Evolutionary conservation across 1,140 invertebrate genomes (phyloP).

Genomic region (Zaprionus inermis): DNA sequence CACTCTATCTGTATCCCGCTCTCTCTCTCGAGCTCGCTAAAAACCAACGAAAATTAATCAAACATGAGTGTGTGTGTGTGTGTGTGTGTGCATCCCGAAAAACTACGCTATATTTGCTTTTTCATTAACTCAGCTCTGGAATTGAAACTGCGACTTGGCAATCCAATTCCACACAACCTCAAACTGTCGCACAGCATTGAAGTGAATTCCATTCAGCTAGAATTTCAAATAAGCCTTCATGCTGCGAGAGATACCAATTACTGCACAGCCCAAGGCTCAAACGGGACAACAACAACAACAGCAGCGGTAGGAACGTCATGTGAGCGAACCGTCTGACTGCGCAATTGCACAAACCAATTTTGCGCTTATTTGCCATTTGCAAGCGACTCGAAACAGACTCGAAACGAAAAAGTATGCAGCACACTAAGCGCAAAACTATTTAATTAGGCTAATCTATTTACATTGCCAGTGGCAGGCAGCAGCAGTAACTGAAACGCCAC

Average conservation of each 20-base stretch:
- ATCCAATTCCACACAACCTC: slow-evolving; percentile 18
- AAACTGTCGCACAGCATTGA: slow-evolving; percentile 29
- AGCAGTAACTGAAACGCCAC: slow-evolving; percentile 1
- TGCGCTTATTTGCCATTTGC: slow-evolving; percentile 35
- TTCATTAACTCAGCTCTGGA: slow-evolving; percentile 29
- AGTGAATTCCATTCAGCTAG: slow-evolving; percentile 44
- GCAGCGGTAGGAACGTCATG: background rate
- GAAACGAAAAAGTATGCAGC: slow-evolving; percentile 28
- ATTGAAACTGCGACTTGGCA: slow-evolving; percentile 10
- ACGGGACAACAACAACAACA: background rate
- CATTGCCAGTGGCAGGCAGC: slow-evolving; percentile 22
- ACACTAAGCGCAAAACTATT: slow-evolving; percentile 54
- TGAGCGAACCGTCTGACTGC: slow-evolving; percentile 12
- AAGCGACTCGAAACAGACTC: slow-evolving; percentile 1
- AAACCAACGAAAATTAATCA: slow-evolving; percentile 15
- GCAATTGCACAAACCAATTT: slow-evolving; percentile 42
- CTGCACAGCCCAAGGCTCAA: slow-evolving; percentile 22
- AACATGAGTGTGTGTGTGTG: slow-evolving; percentile 16
- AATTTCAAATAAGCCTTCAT: slow-evolving; percentile 24
- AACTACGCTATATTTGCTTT: slow-evolving; percentile 17
- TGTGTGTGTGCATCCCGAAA: background rate
- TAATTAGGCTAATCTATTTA: slow-evolving; percentile 69
- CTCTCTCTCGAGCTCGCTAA: background rate
- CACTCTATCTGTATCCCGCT: slow-evolving; percentile 4
- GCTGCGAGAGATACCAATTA: slow-evolving; percentile 33